A percentile compares a stretch with the other conserved stretches of the same genome.
These are phyloP conservation scores for Polydrusus tereticollis DNA, from an alignment of 2,888 invertebrate genomes.

Conservation along the genomic window DNA sequence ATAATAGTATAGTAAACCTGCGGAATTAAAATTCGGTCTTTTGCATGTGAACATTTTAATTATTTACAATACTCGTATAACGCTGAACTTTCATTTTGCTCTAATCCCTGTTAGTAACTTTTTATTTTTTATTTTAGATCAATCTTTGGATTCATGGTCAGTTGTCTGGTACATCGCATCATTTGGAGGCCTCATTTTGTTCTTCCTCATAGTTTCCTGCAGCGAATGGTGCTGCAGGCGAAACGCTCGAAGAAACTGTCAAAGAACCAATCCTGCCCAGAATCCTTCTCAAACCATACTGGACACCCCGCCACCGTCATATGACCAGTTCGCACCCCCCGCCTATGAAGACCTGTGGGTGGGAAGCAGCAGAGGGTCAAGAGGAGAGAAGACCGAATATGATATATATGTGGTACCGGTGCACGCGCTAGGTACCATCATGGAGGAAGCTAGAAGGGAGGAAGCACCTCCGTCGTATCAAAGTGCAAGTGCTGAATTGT, in stretches of 20 bases:
- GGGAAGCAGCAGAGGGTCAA: constrained; percentile 53
- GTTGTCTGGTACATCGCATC: constrained; percentile 73
- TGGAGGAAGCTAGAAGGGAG: constrained; percentile 52
- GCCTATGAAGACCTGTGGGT: constrained; percentile 68
- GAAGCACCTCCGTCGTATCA: constrained; percentile 56
- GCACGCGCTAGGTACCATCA: constrained; percentile 63
- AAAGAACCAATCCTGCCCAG: constrained; percentile 35
- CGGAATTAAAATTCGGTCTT: too few species aligned
- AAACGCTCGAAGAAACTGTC: constrained; percentile 50
- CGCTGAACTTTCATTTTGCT: neutral
- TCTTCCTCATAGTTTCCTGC: constrained; percentile 71
- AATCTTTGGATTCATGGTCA: constrained; percentile 69
- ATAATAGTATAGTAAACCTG: too few species aligned
- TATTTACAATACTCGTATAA: too few species aligned
- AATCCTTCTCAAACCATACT: constrained; percentile 39
- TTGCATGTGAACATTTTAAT: too few species aligned
- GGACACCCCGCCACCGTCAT: constrained; percentile 70
- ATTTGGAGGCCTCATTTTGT: constrained; percentile 71
- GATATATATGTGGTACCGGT: constrained; percentile 69
- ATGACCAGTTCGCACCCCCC: constrained; percentile 71
- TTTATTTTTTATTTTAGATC: constrained; percentile 49
- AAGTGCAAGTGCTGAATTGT: constrained; percentile 11
- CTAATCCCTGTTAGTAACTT: neutral
- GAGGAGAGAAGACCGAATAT: constrained; percentile 65
- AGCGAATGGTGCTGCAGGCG: constrained; percentile 71